Percentiles rank a stretch among this genome's conserved stretches.
Evolutionary conservation across 2,797 vertebrate species (phyloP).

Genomic region (Champsocephalus gunnari): DNA sequence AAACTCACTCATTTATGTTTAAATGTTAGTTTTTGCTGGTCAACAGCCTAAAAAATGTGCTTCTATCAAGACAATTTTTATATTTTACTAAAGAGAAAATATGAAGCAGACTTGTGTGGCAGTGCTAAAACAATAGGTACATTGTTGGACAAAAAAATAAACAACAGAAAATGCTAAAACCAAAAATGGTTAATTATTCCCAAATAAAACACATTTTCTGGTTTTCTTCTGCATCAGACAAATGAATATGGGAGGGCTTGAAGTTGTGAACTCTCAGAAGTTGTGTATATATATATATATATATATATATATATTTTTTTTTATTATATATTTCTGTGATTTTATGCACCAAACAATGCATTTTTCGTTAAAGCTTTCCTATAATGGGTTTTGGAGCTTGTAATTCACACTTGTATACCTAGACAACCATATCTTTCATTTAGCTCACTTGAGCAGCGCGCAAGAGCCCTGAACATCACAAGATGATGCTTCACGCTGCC

Average conservation of each 20-base stretch:
- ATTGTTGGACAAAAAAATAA: not conserved
- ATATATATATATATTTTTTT: not conserved
- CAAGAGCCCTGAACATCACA: constrained; percentile 35
- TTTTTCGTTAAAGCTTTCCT: not conserved
- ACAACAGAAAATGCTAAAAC: not conserved
- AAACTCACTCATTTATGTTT: not conserved
- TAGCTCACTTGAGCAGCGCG: constrained; percentile 50
- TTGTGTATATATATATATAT: too few relatives aligned
- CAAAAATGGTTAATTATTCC: not conserved
- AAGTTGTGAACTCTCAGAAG: not conserved
- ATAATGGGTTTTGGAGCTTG: not conserved
- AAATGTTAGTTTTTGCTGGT: not conserved
- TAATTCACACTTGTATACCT: too few relatives aligned
- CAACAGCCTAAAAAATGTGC: not conserved
- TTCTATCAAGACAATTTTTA: not conserved
- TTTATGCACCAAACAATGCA: not conserved
- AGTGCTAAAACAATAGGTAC: not conserved
- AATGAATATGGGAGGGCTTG: not conserved
- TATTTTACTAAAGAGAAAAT: not conserved
- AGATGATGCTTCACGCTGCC: constrained; percentile 36
- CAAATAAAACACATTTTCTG: not conserved
- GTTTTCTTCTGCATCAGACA: not conserved
- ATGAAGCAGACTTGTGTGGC: not conserved
- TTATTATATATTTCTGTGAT: not conserved
- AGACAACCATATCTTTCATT: constrained; percentile 40